phyloP scores from a whole-genome alignment of 2,797 vertebrate genomes.

The Macropus fuliginosus region DNA sequence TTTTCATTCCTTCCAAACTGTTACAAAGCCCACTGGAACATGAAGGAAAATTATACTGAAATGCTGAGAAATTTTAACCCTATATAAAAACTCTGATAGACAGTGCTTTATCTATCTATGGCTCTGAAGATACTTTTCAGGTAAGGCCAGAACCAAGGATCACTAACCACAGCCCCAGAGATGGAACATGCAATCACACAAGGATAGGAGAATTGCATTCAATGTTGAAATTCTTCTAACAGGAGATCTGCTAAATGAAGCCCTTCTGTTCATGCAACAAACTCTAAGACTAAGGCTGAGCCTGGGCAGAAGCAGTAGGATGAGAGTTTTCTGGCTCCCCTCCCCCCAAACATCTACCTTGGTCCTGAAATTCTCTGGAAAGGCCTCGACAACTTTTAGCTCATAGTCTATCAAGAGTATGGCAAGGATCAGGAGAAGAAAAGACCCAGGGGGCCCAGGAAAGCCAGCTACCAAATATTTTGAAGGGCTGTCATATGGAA shows the following conservation, averaged over 20 bases:
- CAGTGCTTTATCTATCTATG: not conserved
- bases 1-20: conserved; percentile 55
- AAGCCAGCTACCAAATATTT: not conserved
- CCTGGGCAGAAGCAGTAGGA: no score
- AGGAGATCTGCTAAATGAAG: not conserved
- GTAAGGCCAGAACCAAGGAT: not conserved
- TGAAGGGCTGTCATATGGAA: not conserved
- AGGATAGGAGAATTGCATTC: not conserved
- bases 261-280: not conserved
- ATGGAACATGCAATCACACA: not conserved
- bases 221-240: not conserved
- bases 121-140: conserved; percentile 37
- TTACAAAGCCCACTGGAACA: conserved; percentile 53
- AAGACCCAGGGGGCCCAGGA: not conserved
- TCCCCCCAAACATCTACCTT: not conserved
- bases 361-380: not conserved
- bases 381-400: not conserved
- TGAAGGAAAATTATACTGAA: conserved; percentile 34
- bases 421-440: not conserved
- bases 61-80: conserved; percentile 52
- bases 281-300: not conserved
- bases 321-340: not conserved
- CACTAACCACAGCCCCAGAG: not conserved
- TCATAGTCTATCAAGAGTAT: not conserved
- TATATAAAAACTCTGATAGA: not conserved